These are phyloP conservation scores for Tricholauxania praeusta DNA, from an alignment of 2,888 invertebrate genomes.

Conservation along the genomic window DNA sequence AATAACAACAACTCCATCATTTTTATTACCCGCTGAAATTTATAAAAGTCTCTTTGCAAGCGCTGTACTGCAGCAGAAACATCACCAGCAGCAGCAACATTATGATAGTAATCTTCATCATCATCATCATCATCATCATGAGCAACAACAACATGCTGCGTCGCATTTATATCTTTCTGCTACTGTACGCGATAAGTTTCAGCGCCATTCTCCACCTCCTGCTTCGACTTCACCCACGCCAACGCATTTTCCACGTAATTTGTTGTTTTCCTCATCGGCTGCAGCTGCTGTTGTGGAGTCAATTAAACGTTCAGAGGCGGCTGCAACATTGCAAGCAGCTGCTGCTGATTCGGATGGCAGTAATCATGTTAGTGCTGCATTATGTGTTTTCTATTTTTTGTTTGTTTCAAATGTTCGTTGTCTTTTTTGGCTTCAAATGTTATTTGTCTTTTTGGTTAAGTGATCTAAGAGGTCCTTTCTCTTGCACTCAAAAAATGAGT, in stretches of 20 bases:
- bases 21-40: conserved; percentile 80
- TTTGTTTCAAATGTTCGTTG: neutral
- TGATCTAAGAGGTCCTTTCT: no score
- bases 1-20: conserved; percentile 62
- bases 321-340: conserved; percentile 46
- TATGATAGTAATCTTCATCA: conserved; percentile 7
- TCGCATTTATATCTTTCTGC: neutral
- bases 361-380: conserved; percentile 54
- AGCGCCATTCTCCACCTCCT: conserved; percentile 46
- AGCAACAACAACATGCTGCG: conserved; percentile 23
- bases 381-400: neutral
- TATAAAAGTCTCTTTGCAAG: conserved; percentile 84
- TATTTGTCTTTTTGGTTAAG: no score
- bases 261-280: conserved; percentile 69
- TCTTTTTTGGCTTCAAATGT: no score
- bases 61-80: conserved; percentile 72
- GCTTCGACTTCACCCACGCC: conserved; percentile 39
- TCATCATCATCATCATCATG: conserved; percentile 25
- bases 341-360: conserved; percentile 13
- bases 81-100: conserved; percentile 54
- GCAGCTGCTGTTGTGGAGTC: conserved; percentile 53
- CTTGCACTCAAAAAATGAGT: no score
- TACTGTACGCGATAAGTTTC: neutral
- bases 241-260: conserved; percentile 68
- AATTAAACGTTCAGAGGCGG: conserved; percentile 42